Base-by-base conservation (phyloP, 2,797 vertebrate species). In the Synaphobranchus kaupii region DNA sequence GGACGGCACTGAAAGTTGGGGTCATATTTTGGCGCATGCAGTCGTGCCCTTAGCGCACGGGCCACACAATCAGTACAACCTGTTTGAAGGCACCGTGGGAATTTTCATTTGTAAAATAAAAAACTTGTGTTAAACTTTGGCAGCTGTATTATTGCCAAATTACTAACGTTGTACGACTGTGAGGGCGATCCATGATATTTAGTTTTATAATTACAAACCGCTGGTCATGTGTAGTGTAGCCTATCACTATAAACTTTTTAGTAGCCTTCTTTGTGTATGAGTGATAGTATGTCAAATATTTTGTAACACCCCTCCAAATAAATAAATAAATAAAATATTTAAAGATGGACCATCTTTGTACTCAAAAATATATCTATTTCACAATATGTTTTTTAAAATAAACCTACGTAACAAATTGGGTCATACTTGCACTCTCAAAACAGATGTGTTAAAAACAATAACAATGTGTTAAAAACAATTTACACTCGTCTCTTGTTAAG, bases 201-300 rank as follows among this genome's bases (percentile, higher is more conserved):
- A 4, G 86, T 56, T 34, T 56, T 31, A 20, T 12, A 34, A 86
- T 82, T 47, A 50, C 28, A 34, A 83, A 83, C 50, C 28, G n/a
- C 50, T 31, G 48, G 25, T 7, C 28, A 56, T 83, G 82, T 54
- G 50, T 83, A 58, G 58, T 83, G 52, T 83, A 83, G 39, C 1
- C 39, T 39, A 83, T 58, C 82, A 10, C 28, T 83, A 54, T 44
- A 25, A 63, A 82, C n/a, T 66, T 81, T 66, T 81, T 28, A 73
- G 54, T 34, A 28, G 28, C 28, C 28, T 73, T 17, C 44, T 60
- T 54, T 44, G 28, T n/a, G 25, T n/a, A 15, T 81, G 44, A 39
- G 34, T 3, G 73, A 83, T 34, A 25, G n/a, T 13, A 54, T 54
- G n/a, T 31, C 10, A 20, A 56, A 83, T 83, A n/a, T 48, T 28